A percentile compares a stretch with the other conserved stretches of the same genome.
Conservation (phyloP, 35 echinoderm and acorn worm genomes). For the Hemicentrotus pulcherrimus region DNA sequence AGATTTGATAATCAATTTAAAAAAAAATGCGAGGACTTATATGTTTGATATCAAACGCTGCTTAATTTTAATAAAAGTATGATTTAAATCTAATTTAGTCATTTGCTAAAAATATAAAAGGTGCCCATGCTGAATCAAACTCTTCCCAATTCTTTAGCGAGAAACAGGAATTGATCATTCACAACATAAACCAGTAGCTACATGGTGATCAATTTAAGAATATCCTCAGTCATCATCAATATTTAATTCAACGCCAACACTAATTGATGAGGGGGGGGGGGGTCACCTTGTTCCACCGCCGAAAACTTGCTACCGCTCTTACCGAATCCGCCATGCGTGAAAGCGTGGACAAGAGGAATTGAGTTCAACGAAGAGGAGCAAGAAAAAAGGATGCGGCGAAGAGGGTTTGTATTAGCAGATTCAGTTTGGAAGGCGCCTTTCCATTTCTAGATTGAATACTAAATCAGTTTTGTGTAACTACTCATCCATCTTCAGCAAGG, state of each 20-base stretch:
- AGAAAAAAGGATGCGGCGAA: background rate
- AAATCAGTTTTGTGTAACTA: background rate
- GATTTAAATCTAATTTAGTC: too few species aligned
- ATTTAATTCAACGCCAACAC: background rate
- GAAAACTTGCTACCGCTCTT: background rate
- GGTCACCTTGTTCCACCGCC: background rate
- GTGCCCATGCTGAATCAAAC: too few species aligned
- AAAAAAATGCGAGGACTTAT: too few species aligned
- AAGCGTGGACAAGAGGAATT: background rate
- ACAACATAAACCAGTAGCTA: background rate
- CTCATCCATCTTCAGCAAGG: background rate
- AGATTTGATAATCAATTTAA: too few species aligned
- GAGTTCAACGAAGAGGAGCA: background rate
- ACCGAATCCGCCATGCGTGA: background rate
- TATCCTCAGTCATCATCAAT: background rate
- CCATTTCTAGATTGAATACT: conserved; percentile 4
- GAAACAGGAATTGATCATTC: background rate
- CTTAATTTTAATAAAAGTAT: too few species aligned
- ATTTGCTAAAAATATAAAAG: too few species aligned
- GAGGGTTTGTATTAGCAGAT: background rate
- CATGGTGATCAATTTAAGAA: background rate
- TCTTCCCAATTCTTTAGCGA: too few species aligned
- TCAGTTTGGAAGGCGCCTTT: conserved; percentile 1
- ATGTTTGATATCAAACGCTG: too few species aligned
- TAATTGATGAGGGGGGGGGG: background rate